Conservation (phyloP, 2,888 invertebrate species). For the Chaitophorus viminalis region DNA sequence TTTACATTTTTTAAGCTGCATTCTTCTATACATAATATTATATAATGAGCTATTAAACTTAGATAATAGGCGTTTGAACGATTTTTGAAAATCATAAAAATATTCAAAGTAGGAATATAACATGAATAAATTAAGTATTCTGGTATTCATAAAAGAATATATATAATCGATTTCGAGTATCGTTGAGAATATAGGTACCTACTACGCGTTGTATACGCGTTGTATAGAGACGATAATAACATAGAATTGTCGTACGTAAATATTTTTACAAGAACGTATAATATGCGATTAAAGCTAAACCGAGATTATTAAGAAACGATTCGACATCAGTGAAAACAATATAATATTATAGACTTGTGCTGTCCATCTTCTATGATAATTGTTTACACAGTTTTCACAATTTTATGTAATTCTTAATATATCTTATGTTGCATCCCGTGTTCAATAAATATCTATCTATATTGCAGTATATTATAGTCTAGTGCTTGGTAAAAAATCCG, state of each 20-base stretch:
- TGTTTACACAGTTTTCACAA: no score
- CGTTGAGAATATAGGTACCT: not conserved
- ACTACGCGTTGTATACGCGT: no score
- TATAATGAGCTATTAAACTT: not conserved
- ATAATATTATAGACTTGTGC: no score
- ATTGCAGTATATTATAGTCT: no score
- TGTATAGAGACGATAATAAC: not conserved
- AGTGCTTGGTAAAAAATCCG: no score
- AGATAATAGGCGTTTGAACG: not conserved
- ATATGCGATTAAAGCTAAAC: not conserved
- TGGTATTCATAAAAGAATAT: no score
- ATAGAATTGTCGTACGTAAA: not conserved
- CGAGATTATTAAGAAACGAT: not conserved
- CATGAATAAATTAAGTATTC: slow-evolving; percentile 7
- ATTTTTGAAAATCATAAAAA: slow-evolving; percentile 11
- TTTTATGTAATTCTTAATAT: no score
- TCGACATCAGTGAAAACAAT: not conserved
- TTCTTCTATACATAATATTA: not conserved
- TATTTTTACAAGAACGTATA: no score
- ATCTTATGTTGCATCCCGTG: no score
- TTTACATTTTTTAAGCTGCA: not conserved
- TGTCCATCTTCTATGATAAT: no score
- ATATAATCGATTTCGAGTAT: not conserved
- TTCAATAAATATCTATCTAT: no score
- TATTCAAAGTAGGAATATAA: not conserved